Base-by-base conservation (phyloP, 2,113 vertebrate species). In the Argyrosomus japonicus region DNA sequence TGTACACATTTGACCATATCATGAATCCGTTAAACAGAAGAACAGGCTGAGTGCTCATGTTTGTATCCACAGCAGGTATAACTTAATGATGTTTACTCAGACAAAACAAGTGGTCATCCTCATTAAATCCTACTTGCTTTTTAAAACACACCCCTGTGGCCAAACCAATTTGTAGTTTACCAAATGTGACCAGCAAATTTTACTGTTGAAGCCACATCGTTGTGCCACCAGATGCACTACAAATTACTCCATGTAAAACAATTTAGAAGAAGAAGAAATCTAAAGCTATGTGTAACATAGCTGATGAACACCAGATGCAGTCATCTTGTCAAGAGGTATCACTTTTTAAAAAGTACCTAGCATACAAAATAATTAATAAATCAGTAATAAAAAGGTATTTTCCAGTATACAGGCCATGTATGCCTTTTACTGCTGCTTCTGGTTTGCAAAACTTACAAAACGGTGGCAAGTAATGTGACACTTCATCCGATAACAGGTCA, bases 21-120 rank as follows among this genome's bases (percentile, higher is more conserved):
- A 2, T 43, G 32, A 23, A 51, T 36, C 45, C 10, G 12, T 75
- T 36, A 25, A 14, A 5, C 7, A 48, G 57, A 32, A 40, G 47
- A 40, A 51, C 21, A 1, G 63, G 21, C 25, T 18, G 40, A 17
- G 4, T 67, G 63, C 12, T 65, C 18, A n/a, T 50, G 8, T 48
- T 5, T 23, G 11, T 3, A 4, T 51, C 45, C 29, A 29, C 57
- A 62, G 10, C 45, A 51, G 19, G 6, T 51, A 23, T 51, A 23
- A 12, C 11, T 36, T 48, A 57, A 58, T 48, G 43, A 60, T 50
- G 43, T 53, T 48, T 74, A 27, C 60, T 50, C 74, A 40, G 58
- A 64, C 50, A 36, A 58, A 77, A 73, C 54, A 58, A 77, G 40
- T 29, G 48, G 48, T 17, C 57, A 18, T 64, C 40, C 63, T 79